These are phyloP conservation scores for Montipora cactus DNA, from an alignment of 64 coral and sea anemone species.

Conservation along the genomic window DNA sequence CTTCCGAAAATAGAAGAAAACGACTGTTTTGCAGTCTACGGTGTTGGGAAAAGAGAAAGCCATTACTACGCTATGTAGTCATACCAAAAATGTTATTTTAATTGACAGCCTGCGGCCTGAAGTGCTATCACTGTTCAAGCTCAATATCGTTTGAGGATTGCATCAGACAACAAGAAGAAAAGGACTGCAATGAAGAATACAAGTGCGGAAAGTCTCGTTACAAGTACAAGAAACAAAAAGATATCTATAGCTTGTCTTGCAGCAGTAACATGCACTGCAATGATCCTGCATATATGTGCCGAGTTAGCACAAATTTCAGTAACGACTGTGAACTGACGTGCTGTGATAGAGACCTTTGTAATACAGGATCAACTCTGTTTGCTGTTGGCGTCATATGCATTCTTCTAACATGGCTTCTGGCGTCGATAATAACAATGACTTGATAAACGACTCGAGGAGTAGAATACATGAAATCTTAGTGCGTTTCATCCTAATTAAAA, in stretches of 20 bases:
- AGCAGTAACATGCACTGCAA: slow-evolving; percentile 1
- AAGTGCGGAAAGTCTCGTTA: slow-evolving; percentile 14
- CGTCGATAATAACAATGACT: background rate
- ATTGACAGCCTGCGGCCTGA: slow-evolving; percentile 13
- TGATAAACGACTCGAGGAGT: background rate
- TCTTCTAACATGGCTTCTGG: background rate
- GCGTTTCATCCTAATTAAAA: too few species aligned
- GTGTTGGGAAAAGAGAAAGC: too few species aligned
- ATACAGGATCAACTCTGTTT: background rate
- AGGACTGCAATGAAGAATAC: slow-evolving; percentile 1
- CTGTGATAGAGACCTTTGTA: slow-evolving; percentile 11
- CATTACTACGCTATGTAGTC: too few species aligned
- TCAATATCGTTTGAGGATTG: slow-evolving; percentile 22
- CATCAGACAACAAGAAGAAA: background rate
- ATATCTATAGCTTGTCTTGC: slow-evolving; percentile 28
- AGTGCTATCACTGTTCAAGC: background rate
- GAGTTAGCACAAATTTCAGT: background rate
- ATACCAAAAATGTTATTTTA: background rate
- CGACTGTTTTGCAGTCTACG: too few species aligned
- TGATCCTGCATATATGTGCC: background rate
- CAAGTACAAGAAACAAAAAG: background rate
- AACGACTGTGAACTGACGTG: slow-evolving; percentile 9
- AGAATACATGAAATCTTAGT: too few species aligned
- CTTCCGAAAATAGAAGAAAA: too few species aligned
- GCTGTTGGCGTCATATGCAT: background rate